Evolutionary conservation across 2,888 invertebrate genomes (phyloP).

Genomic region (Leucophora obtusa): DNA sequence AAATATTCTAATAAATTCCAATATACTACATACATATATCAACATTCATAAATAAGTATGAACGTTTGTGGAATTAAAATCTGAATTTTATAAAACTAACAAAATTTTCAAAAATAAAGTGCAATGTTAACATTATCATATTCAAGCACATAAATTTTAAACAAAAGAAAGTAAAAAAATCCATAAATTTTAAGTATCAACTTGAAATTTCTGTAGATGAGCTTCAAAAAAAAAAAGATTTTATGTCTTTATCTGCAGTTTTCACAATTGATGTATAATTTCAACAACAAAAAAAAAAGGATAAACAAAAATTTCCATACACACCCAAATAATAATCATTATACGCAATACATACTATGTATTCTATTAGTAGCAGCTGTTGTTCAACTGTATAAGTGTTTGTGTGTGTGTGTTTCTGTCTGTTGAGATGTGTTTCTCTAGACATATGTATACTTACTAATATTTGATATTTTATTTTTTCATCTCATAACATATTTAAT

Average conservation of each 20-base stretch:
- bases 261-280: background rate
- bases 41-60: background rate
- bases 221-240: background rate
- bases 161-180: background rate
- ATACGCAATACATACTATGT: background rate
- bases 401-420: background rate
- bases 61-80: background rate
- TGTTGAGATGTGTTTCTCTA: background rate
- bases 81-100: background rate
- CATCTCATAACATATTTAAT: conserved; percentile 42
- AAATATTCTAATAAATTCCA: background rate
- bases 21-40: background rate
- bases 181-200: background rate
- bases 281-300: background rate
- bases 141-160: background rate
- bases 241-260: conserved; percentile 1
- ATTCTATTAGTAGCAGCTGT: conserved; percentile 12
- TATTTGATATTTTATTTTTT: background rate
- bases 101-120: background rate
- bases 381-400: background rate
- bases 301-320: background rate
- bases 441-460: conserved; percentile 10
- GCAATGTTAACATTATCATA: background rate
- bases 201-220: background rate
- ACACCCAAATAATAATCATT: conserved; percentile 7